Evolutionary conservation across 2,888 invertebrate species (phyloP), one percentile per base, ranked within the genome.

Genomic region (Tenthredo scrophulariae): DNA sequence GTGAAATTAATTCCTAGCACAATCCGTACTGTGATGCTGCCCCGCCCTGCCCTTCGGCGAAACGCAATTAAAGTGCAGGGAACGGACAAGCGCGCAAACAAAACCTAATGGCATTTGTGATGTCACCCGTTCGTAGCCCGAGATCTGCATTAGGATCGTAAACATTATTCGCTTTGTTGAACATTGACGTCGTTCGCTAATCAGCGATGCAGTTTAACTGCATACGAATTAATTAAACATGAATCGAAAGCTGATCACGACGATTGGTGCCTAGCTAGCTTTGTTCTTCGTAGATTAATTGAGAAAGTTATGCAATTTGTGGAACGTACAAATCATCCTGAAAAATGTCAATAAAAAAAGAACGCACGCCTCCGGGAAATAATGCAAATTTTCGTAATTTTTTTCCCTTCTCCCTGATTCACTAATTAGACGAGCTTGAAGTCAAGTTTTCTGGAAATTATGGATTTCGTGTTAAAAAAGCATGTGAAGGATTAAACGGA

Each of bases 101-200:
- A 33, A 77, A 77, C 77, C 33, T 77, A 50, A 54, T 77, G 77
- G 50, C 77, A 77, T 77, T 77, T 33, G n/a, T 54, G 22, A n/a
- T n/a, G 77, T n/a, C 43, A 29, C 29, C 50, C 5, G 29, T 29
- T 29, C 43, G 40, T 10, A 72, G 40, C 40, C 10, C 54, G 54
- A n/a, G 29, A 54, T 77, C 54, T 33, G 77, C 18, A 77, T 54
- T 50, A 77, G 77, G 77, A 18, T 33, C 9, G 54, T n/a, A 54
- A 77, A 54, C 77, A 77, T 77, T 77, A 77, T 77, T 54, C 33
- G 50, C 54, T 54, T 54, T 26, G 77, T 77, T 29, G 33, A 77
- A 29, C 77, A 77, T 54, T 33, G 33, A n/a, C 29, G 15, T 18
- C 18, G 33, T 67, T 67, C 33, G n/a, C 33, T 33, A 13, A 33